Base-by-base conservation (phyloP, 1,140 invertebrate species). In the Drosophila subpulchrella region DNA sequence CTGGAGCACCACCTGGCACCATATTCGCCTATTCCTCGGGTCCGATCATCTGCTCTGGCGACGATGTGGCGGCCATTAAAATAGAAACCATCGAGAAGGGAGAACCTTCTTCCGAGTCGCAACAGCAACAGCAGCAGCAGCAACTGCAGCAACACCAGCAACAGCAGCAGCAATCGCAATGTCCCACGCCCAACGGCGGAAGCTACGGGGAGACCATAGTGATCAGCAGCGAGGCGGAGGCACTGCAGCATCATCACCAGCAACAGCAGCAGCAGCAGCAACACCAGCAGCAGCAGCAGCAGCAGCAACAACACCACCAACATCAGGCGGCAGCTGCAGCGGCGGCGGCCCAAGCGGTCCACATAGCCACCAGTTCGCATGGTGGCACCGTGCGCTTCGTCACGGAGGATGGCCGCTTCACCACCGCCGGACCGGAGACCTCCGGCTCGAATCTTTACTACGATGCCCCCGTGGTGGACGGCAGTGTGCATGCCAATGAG, bases 1-100 rank as follows among this genome's bases (percentile, higher is more conserved):
- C 38, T 6, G 67, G 47, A 59, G 70, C 73, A 6, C 47, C 77
- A 8, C 50, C 78, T 0, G 59, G 61, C 17, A 71, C 90, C 12
- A 56, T 90, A 6, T 92, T 81, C 27, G 62, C 84, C 0, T 91
- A 91, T 41, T n/a, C 83, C 34, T 65, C 78, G 6, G 81, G 81
- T 0, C 65, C 89, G 17, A 81, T 91, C 30, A 83, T 92, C 6
- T 91, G 91, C 75, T 62, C 62, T 20, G 36, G 56, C 6, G 78
- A 91, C 11, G 80, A 86, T 53, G 84, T 61, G 48, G 51, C 81
- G 36, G 65, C 78, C 42, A 92, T 92, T 13, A 92, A 92, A 39
- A 75, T 91, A 1, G 90, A 91, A 55, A 74, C 74, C 0, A 82
- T 91, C 12, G 91, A 92, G 27, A 92, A 91, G 68, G 78, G 63